phyloP scores from a whole-genome alignment of 2,797 vertebrate genomes.

The Enteromius unitaeniatus region DNA sequence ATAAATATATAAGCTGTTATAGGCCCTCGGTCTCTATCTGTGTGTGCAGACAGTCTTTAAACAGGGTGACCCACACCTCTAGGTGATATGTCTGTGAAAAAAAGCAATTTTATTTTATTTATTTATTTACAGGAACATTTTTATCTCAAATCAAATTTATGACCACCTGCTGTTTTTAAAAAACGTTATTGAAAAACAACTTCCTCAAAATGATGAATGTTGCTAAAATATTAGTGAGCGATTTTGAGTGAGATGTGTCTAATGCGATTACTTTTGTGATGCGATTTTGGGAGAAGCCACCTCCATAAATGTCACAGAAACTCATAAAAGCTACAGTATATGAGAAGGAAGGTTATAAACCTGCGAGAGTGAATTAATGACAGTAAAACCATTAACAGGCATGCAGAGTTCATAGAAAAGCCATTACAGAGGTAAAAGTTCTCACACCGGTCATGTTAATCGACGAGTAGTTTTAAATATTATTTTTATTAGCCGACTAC shows the following conservation, averaged over 20 bases:
- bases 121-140: constrained; percentile 21
- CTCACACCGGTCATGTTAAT: neutral
- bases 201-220: constrained; percentile 13
- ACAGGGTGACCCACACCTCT: constrained; percentile 40
- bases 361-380: neutral
- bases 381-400: constrained; percentile 26
- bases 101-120: constrained; percentile 40
- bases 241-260: neutral
- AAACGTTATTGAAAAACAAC: constrained; percentile 22
- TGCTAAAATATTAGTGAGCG: neutral
- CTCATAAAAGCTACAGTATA: neutral
- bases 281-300: constrained; percentile 9
- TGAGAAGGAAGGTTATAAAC: constrained; percentile 2
- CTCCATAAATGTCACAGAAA: constrained; percentile 4
- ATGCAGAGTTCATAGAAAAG: constrained; percentile 9
- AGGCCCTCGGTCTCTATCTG: constrained; percentile 25
- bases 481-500: neutral
- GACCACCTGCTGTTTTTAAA: neutral
- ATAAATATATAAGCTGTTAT: constrained; percentile 31
- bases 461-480: neutral
- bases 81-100: constrained; percentile 4
- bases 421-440: constrained; percentile 27
- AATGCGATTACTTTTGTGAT: neutral
- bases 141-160: constrained; percentile 4
- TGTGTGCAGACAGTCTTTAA: constrained; percentile 32